Evolutionary conservation across 2,113 vertebrate species (phyloP).

Genomic region (Pachycephala philippinensis): DNA sequence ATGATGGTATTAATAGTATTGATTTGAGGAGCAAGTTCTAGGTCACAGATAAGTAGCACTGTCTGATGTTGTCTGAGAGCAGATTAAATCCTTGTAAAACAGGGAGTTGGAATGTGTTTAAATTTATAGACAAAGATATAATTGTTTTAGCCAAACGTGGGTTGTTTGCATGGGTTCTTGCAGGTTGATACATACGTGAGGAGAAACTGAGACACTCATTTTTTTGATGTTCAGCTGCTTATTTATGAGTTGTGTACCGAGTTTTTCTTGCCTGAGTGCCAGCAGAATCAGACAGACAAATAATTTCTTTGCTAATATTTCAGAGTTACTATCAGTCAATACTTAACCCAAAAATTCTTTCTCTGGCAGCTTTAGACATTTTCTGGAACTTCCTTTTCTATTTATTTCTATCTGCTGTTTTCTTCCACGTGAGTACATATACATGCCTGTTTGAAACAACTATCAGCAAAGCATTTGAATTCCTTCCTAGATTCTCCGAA

Average conservation of each 20-base stretch:
- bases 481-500: neutral
- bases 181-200: neutral
- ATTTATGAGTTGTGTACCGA: neutral
- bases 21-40: neutral
- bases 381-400: neutral
- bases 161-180: neutral
- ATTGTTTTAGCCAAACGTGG: neutral
- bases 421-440: accelerated
- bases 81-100: neutral
- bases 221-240: neutral
- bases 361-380: neutral
- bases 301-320: neutral
- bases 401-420: neutral
- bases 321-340: neutral
- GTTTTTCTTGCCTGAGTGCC: neutral
- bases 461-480: neutral
- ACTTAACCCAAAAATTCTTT: neutral
- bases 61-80: neutral
- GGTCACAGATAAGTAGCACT: neutral
- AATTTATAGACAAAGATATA: neutral
- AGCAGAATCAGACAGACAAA: neutral
- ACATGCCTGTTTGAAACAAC: neutral
- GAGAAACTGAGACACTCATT: neutral
- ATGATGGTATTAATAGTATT: neutral
- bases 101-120: neutral